Base-by-base conservation (phyloP, 2,888 invertebrate genomes). In the Megamerina dolium region DNA sequence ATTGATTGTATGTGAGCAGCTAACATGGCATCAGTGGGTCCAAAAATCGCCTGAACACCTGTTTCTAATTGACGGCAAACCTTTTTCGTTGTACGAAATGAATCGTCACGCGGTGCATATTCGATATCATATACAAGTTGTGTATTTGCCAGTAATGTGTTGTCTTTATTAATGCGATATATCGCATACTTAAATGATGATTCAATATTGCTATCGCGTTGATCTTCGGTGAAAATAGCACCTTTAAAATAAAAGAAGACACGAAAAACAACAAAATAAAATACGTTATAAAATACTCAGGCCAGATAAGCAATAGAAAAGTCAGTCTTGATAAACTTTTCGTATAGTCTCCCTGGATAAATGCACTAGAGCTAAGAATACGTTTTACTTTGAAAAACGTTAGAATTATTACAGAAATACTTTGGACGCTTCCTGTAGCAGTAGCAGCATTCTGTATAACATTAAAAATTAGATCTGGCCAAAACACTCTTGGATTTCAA, bases 151-250 rank as follows among this genome's bases (percentile, higher is more conserved):
- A 94, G 75, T 13, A 94, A 74, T 48, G 77, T 79, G 42, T 85
- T 78, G 60, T 93, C 91, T 62, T 90, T 87, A 74, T 95, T 95
- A 63, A 95, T 88, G 54, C 87, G 81, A 73, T 93, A 91, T 12
- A 94, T 89, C 6, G 94, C 93, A 75, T 92, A 93, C 64, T 92
- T 92, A 74, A 95, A 94, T 2, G 94, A 92, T 53, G 91, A 75
- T 70, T 93, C 92, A 1, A 87, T 81, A 50, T 87, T 87, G 53
- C 86, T 87, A 53, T 89, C 88, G 50, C 85, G 83, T 50, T 88
- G 84, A 59, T 94, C 91, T 61, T 91, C 90, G 1, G 88, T 87
- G 72, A 94, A 93, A 53, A 94, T 85, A 32, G 92, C 93, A 62
- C 92, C 93, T 93, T 37, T 29, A 14, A 18, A 14, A 26, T n/a